Evolutionary conservation across 2,797 vertebrate species (phyloP).

Genomic region (Champsocephalus gunnari): DNA sequence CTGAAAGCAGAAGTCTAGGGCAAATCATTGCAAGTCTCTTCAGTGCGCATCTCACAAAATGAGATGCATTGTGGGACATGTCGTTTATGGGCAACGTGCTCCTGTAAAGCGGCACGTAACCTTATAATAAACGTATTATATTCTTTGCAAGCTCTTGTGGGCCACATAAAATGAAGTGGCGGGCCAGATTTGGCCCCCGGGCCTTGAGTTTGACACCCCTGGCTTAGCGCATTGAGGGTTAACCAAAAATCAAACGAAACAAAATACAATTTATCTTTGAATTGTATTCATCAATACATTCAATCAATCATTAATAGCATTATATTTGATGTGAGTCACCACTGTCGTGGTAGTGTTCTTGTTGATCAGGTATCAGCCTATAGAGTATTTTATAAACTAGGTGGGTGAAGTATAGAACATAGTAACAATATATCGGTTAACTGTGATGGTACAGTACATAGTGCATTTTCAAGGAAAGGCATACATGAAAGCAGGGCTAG

Average conservation of each 20-base stretch:
- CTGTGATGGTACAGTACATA: conserved; percentile 9
- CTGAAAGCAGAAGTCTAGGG: no score
- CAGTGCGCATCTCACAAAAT: no score
- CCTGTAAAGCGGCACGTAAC: no score
- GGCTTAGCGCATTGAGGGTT: no score
- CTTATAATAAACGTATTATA: no score
- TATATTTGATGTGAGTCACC: not conserved
- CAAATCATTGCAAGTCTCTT: no score
- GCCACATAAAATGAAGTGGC: no score
- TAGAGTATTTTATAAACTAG: not conserved
- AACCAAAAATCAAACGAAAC: not conserved
- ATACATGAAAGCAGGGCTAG: conserved; percentile 38
- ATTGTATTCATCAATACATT: not conserved
- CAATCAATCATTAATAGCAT: not conserved
- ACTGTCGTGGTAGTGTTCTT: not conserved
- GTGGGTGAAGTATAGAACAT: not conserved
- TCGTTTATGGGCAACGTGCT: no score
- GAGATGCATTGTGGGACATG: no score
- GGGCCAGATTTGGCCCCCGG: no score
- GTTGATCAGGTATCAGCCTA: not conserved
- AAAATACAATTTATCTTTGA: not conserved
- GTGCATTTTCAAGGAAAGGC: conserved; percentile 35
- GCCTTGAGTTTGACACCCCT: no score
- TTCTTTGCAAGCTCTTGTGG: no score
- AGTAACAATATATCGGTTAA: conserved; percentile 10